Conservation (phyloP, 2,113 vertebrate species). For the Eurypyga helias region DNA sequence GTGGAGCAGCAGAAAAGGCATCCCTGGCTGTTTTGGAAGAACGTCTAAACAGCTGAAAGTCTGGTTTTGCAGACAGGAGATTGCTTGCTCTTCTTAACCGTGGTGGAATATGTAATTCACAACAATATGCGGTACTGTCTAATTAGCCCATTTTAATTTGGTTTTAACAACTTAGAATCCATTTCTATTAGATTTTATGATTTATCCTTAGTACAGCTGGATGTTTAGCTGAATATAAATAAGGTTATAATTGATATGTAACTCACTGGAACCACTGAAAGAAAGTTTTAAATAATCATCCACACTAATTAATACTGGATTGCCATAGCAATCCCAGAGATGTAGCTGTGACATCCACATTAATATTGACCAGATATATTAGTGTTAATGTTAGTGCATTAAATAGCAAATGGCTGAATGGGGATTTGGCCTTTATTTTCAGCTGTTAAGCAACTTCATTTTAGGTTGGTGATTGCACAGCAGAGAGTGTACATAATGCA, state of each 20-base stretch:
- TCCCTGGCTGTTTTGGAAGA: background rate
- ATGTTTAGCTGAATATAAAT: background rate
- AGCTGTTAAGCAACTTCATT: background rate
- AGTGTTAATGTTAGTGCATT: slow-evolving; percentile 16
- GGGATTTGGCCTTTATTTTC: slow-evolving; percentile 32
- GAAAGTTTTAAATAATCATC: slow-evolving; percentile 20
- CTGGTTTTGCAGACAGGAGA: background rate
- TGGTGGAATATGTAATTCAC: background rate
- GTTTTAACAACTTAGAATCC: background rate
- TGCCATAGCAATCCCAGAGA: slow-evolving; percentile 3
- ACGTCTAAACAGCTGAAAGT: background rate
- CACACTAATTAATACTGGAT: background rate
- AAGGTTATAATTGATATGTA: slow-evolving; percentile 35
- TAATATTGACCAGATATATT: slow-evolving; percentile 27
- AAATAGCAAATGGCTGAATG: background rate
- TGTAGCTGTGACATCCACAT: background rate
- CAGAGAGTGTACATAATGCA: background rate
- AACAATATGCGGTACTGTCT: background rate
- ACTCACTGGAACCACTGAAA: background rate
- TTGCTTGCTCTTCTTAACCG: background rate
- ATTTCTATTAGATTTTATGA: slow-evolving; percentile 2
- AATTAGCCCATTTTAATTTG: slow-evolving; percentile 19
- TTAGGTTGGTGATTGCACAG: background rate
- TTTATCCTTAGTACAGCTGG: slow-evolving; percentile 8
- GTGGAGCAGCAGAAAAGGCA: background rate